phyloP scores from a whole-genome alignment of 2,797 vertebrate genomes.

The Pseudochaenichthys georgianus region DNA sequence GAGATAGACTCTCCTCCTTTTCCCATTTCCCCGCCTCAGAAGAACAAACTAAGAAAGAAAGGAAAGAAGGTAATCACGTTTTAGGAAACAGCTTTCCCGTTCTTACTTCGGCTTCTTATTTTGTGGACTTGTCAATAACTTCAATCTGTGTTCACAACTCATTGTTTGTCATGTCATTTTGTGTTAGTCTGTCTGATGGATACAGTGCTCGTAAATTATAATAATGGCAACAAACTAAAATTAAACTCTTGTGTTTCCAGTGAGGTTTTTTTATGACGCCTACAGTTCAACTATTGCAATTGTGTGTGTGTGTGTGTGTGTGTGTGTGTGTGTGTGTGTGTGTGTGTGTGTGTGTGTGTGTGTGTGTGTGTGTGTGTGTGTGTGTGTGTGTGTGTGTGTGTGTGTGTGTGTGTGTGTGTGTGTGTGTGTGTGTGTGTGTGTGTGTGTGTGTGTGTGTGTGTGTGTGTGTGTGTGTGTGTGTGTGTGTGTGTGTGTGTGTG shows the following conservation, averaged over 20 bases:
- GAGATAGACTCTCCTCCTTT: slow-evolving; percentile 53
- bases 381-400: neutral
- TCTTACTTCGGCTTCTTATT: slow-evolving; percentile 2
- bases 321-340: neutral
- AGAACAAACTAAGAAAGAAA: slow-evolving; percentile 11
- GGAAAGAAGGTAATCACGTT: slow-evolving; percentile 17
- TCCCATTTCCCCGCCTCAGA: slow-evolving; percentile 25
- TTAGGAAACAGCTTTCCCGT: slow-evolving; percentile 2
- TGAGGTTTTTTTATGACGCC: no score
- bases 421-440: neutral
- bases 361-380: neutral
- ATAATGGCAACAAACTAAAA: neutral
- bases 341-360: neutral
- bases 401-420: neutral
- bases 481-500: no score
- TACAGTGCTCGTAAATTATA: neutral
- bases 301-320: no score
- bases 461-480: neutral
- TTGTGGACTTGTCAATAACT: neutral
- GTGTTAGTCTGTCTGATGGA: neutral
- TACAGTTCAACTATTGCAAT: no score
- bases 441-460: neutral
- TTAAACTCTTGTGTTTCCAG: neutral
- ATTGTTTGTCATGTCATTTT: slow-evolving; percentile 3
- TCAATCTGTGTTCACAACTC: slow-evolving; percentile 5